Conservation (phyloP, 2,113 vertebrate species). For the Dipodomys merriami region DNA sequence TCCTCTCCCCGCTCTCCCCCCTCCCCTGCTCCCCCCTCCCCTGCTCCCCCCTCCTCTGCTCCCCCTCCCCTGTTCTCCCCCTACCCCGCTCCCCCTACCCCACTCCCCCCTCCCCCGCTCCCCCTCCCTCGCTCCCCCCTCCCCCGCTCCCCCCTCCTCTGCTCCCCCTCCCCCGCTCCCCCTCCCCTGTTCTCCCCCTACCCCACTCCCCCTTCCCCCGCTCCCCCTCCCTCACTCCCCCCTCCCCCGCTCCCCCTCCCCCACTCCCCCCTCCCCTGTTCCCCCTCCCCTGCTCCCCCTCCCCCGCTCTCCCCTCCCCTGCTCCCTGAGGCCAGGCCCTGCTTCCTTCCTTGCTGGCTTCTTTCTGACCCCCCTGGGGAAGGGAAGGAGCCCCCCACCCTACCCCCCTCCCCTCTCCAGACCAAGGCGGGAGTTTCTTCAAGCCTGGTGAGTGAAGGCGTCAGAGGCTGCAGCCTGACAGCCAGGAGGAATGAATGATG, state of each 20-base stretch:
- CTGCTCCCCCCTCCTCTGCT: no score
- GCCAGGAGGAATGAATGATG: constrained; percentile 81
- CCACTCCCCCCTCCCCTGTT: no score
- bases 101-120: not conserved
- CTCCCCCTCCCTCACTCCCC: no score
- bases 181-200: no score
- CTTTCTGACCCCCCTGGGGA: not conserved
- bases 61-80: no score
- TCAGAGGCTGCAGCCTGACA: constrained; percentile 62
- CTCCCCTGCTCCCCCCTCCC: no score
- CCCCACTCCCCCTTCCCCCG: no score
- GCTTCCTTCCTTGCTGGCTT: not conserved
- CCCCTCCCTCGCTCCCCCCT: not conserved
- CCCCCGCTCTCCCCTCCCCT: no score
- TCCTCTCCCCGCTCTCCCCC: not conserved
- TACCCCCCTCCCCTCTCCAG: not conserved
- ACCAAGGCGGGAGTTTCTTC: constrained; percentile 73
- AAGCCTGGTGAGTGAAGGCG: constrained; percentile 76
- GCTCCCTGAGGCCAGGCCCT: accelerated
- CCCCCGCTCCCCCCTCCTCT: no score
- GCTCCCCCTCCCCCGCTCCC: no score
- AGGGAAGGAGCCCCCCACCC: not conserved
- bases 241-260: no score
- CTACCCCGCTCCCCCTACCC: not conserved
- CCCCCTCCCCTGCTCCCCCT: no score